These are phyloP conservation scores for Onthophagus sagittarius DNA, from an alignment of 2,888 invertebrate genomes.

Conservation along the genomic window DNA sequence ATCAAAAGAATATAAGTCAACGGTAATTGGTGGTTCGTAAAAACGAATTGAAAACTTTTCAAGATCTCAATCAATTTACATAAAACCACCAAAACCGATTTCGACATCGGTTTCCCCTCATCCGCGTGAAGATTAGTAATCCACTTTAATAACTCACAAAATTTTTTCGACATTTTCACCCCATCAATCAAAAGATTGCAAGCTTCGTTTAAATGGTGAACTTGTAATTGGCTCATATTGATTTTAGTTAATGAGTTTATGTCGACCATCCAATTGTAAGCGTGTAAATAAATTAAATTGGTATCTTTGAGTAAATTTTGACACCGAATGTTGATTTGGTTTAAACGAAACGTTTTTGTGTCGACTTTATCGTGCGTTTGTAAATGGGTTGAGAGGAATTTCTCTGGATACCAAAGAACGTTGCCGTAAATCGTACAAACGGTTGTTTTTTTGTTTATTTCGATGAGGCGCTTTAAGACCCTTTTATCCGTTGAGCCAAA, in stretches of 20 bases:
- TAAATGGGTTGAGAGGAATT: conserved; percentile 67
- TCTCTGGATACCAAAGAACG: conserved; percentile 80
- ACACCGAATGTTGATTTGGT: conserved; percentile 56
- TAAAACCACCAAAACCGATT: conserved; percentile 67
- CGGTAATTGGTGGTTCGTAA: conserved; percentile 63
- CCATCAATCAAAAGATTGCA: conserved; percentile 56
- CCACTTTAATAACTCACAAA: conserved; percentile 53
- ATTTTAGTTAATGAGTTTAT: conserved; percentile 54
- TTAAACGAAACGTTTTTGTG: conserved; percentile 52
- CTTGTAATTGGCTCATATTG: conserved; percentile 49
- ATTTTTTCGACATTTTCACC: conserved; percentile 46
- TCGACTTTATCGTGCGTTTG: conserved; percentile 49
- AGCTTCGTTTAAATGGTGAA: conserved; percentile 55
- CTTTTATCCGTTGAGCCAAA: conserved; percentile 78
- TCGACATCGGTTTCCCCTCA: conserved; percentile 72
- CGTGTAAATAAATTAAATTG: conserved; percentile 50
- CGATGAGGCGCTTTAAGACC: conserved; percentile 66
- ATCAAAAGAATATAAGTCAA: conserved; percentile 72
- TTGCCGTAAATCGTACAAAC: conserved; percentile 77
- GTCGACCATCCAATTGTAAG: conserved; percentile 60
- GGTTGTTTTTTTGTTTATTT: conserved; percentile 69
- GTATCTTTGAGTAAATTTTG: conserved; percentile 62
- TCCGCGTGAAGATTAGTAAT: conserved; percentile 66
- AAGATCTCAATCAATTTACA: conserved; percentile 80
- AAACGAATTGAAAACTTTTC: conserved; percentile 70